phyloP scores from a whole-genome alignment of 2,888 invertebrate genomes.

The Proisotoma minuta region DNA sequence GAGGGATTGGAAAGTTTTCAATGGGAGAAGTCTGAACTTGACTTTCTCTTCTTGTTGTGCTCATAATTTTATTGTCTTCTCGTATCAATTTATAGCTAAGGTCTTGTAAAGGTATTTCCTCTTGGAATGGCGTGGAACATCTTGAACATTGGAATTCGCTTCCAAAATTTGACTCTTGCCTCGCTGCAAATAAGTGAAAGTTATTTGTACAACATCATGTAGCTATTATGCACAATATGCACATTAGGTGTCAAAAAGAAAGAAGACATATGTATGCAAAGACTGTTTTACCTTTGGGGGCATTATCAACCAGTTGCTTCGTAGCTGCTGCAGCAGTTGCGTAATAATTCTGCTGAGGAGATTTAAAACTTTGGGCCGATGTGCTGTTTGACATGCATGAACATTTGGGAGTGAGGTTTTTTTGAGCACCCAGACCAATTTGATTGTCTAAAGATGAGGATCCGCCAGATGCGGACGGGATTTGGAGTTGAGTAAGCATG shows the following conservation, averaged over 20 bases:
- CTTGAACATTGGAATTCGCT: constrained; percentile 29
- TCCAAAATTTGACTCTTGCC: constrained; percentile 24
- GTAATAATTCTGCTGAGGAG: constrained; percentile 50
- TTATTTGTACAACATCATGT: no score
- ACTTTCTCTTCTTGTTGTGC: constrained; percentile 1
- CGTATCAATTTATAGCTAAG: background rate
- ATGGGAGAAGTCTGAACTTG: constrained; percentile 12
- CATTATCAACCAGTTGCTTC: constrained; percentile 56
- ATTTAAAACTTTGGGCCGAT: constrained; percentile 50
- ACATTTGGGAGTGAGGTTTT: no score
- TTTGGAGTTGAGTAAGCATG: constrained; percentile 46
- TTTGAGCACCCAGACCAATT: constrained; percentile 22
- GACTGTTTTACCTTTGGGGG: constrained; percentile 25
- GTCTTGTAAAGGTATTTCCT: constrained; percentile 30
- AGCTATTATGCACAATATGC: no score
- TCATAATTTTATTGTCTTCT: constrained; percentile 5
- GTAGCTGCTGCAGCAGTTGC: constrained; percentile 52
- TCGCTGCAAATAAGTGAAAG: no score
- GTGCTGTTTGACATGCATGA: constrained; percentile 44
- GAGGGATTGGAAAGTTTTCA: background rate
- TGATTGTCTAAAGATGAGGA: constrained; percentile 10
- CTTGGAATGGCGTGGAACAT: constrained; percentile 32
- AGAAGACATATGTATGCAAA: no score
- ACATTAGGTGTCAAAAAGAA: no score
- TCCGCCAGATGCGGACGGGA: constrained; percentile 24